Percentiles rank a stretch among this genome's conserved stretches.
Evolutionary conservation across 2,888 invertebrate species (phyloP).

Genomic region (Petrolisthes cinctipes): DNA sequence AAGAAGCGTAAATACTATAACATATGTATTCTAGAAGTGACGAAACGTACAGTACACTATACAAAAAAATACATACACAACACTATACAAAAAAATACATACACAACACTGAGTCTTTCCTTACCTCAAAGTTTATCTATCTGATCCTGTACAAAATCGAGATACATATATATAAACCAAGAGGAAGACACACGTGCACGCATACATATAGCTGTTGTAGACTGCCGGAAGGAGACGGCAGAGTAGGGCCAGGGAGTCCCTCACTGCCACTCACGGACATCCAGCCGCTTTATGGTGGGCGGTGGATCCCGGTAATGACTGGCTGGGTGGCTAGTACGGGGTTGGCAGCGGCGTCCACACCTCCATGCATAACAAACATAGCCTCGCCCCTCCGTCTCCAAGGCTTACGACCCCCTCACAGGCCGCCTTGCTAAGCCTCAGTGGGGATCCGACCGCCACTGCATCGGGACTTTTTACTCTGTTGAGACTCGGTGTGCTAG

Average conservation of each 20-base stretch:
- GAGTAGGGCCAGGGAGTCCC: neutral
- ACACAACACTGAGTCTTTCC: no score
- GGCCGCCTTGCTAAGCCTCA: neutral
- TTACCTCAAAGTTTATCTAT: no score
- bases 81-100: neutral
- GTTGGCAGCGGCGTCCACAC: neutral
- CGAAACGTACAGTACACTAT: no score
- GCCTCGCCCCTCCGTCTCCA: neutral
- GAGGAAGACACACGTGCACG: no score
- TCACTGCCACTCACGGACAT: conserved; percentile 5
- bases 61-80: neutral
- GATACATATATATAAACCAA: no score
- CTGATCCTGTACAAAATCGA: no score
- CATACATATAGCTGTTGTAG: no score
- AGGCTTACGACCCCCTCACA: neutral
- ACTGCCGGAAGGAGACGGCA: neutral
- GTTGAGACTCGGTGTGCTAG: neutral
- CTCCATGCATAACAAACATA: conserved; percentile 26
- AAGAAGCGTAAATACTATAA: no score
- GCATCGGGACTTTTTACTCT: neutral
- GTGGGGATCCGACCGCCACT: neutral
- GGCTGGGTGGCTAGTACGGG: neutral
- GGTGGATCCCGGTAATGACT: conserved; percentile 25
- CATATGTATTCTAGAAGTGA: no score
- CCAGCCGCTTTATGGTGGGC: neutral